Evolutionary conservation across 2,113 vertebrate species (phyloP).

Genomic region (Holacanthus passer): DNA sequence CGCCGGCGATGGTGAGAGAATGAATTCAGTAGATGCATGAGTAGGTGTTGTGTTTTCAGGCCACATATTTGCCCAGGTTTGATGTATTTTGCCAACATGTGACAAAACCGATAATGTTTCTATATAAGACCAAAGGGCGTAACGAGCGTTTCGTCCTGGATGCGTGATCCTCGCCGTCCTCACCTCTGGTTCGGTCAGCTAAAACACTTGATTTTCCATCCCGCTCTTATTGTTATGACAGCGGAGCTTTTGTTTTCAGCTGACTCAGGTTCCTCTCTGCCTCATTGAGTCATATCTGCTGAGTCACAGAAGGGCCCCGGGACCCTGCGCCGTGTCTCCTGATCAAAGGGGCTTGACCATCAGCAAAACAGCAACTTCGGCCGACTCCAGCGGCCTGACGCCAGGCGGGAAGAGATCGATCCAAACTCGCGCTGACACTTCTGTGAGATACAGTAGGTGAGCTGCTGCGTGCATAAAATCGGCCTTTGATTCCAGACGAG

Average conservation of each 20-base stretch:
- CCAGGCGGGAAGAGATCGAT: neutral
- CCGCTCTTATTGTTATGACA: constrained; percentile 63
- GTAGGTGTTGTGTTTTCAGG: neutral
- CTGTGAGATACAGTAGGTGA: constrained; percentile 31
- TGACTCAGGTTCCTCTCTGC: constrained; percentile 66
- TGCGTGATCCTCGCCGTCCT: constrained; percentile 21
- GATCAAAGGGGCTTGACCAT: constrained; percentile 73
- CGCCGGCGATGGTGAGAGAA: neutral
- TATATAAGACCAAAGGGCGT: neutral
- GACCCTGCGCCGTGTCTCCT: constrained; percentile 36
- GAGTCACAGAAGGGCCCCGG: constrained; percentile 51
- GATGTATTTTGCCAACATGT: constrained; percentile 5
- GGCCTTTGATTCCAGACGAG: constrained; percentile 5
- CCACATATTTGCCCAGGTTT: neutral
- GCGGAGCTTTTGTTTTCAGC: constrained; percentile 55
- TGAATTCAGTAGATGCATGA: neutral
- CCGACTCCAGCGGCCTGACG: constrained; percentile 30
- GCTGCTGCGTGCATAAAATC: neutral
- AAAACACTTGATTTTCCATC: constrained; percentile 51
- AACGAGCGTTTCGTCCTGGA: constrained; percentile 27
- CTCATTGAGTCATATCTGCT: constrained; percentile 63
- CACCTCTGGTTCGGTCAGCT: constrained; percentile 41
- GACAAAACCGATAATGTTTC: constrained; percentile 13
- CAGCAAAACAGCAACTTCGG: constrained; percentile 62
- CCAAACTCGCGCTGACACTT: constrained; percentile 55